Conservation (phyloP, 1,140 invertebrate species). For the Drosophila suzukii region DNA sequence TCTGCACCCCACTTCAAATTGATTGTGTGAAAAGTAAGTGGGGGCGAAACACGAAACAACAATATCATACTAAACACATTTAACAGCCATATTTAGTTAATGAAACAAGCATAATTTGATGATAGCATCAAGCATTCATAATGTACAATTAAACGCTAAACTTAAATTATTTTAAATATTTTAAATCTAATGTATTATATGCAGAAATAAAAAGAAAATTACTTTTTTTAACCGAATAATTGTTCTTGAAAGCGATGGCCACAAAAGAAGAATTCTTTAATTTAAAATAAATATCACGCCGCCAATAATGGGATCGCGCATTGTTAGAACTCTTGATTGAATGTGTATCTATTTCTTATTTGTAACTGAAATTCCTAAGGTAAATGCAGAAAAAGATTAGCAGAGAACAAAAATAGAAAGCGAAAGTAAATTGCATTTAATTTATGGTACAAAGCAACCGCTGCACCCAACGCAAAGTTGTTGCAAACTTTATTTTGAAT, state of each 20-base stretch:
- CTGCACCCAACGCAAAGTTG: slow-evolving; percentile 1
- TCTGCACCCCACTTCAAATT: slow-evolving; percentile 7
- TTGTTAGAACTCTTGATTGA: slow-evolving; percentile 26
- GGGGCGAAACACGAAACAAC: slow-evolving; percentile 3
- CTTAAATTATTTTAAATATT: slow-evolving; percentile 65
- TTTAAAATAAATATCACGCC: slow-evolving; percentile 57
- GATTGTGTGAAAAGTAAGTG: slow-evolving; percentile 35
- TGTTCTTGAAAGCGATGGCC: slow-evolving; percentile 17
- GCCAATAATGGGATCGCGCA: background rate
- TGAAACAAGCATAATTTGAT: slow-evolving; percentile 51
- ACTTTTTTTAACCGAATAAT: slow-evolving; percentile 18
- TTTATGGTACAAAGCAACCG: slow-evolving; percentile 71
- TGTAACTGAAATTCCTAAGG: slow-evolving; percentile 16
- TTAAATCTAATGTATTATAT: slow-evolving; percentile 73
- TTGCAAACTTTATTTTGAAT: slow-evolving; percentile 66
- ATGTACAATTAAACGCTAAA: slow-evolving; percentile 69
- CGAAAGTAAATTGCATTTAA: slow-evolving; percentile 72
- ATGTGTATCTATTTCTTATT: slow-evolving; percentile 25
- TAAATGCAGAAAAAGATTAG: slow-evolving; percentile 36
- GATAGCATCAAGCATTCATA: slow-evolving; percentile 68
- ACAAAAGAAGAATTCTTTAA: slow-evolving; percentile 66
- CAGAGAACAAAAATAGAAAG: slow-evolving; percentile 30
- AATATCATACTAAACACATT: slow-evolving; percentile 48
- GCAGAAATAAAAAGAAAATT: slow-evolving; percentile 42
- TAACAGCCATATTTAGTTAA: slow-evolving; percentile 83